Conservation (phyloP, 2,888 invertebrate species). For the Stenolophus ochropezus region DNA sequence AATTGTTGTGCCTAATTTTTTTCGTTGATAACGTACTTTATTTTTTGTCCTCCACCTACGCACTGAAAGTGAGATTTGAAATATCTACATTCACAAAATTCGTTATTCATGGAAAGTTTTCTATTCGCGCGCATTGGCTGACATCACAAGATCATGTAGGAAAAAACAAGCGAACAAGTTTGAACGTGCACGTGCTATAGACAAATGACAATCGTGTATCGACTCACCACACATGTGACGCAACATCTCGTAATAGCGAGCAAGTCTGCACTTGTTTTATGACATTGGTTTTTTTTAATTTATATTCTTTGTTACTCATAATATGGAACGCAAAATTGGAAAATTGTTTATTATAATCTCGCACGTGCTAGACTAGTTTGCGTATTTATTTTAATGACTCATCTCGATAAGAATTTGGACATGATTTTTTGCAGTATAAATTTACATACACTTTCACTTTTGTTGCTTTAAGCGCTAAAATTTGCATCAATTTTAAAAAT, state of each 20-base stretch:
- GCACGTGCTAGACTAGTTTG: slow-evolving; percentile 5
- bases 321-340: background rate
- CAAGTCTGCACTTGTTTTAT: slow-evolving; percentile 12
- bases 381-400: slow-evolving; percentile 22
- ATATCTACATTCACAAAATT: slow-evolving; percentile 4
- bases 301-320: background rate
- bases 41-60: background rate
- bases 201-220: slow-evolving; percentile 33
- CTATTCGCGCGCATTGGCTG: slow-evolving; percentile 17
- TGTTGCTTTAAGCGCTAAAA: slow-evolving; percentile 7
- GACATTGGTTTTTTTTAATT: background rate
- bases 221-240: slow-evolving; percentile 22
- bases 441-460: slow-evolving; percentile 30
- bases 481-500: slow-evolving; percentile 23
- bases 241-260: background rate
- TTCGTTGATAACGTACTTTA: background rate
- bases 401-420: slow-evolving; percentile 7
- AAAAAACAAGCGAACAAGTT: slow-evolving; percentile 34
- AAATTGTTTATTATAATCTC: background rate
- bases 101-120: slow-evolving; percentile 23
- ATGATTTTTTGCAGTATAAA: slow-evolving; percentile 14
- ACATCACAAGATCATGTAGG: background rate
- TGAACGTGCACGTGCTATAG: slow-evolving; percentile 28
- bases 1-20: no score
- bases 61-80: background rate